Percentiles rank a stretch among this genome's conserved stretches.
phyloP scores from a whole-genome alignment of 2,888 invertebrate genomes.

The Allolobophora icterica region DNA sequence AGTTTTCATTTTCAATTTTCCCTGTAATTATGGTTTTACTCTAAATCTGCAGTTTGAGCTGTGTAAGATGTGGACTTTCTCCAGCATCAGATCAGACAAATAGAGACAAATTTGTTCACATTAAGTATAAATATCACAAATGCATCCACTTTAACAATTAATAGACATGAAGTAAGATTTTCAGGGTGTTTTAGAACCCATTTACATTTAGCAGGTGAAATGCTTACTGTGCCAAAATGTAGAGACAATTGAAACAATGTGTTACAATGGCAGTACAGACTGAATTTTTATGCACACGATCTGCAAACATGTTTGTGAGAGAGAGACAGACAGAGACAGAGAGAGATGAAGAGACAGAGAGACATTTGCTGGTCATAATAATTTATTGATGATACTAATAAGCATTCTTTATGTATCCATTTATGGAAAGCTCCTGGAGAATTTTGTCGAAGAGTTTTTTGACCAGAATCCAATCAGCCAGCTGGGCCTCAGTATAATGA shows the following conservation, averaged over 20 bases:
- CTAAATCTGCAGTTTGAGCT: background rate
- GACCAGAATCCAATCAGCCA: slow-evolving; percentile 99
- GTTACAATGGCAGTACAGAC: background rate
- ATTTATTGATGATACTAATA: background rate
- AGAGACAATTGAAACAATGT: background rate
- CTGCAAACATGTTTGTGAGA: background rate
- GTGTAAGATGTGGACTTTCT: background rate
- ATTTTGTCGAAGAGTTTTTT: slow-evolving; percentile 94
- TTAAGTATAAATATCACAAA: too few relatives aligned
- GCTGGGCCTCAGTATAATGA: slow-evolving; percentile 86
- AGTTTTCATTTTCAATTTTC: background rate
- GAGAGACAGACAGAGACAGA: background rate
- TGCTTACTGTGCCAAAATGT: too few relatives aligned
- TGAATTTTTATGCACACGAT: background rate
- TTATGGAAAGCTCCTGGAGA: slow-evolving; percentile 78
- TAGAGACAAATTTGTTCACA: too few relatives aligned
- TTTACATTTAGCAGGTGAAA: too few relatives aligned
- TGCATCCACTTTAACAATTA: too few relatives aligned
- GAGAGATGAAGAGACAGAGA: background rate
- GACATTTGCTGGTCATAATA: background rate
- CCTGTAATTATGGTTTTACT: background rate
- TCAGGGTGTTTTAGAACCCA: too few relatives aligned
- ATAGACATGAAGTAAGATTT: too few relatives aligned
- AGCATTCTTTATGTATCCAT: background rate
- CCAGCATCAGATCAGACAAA: too few relatives aligned